Conservation (phyloP, 1,140 invertebrate species). For the Conopomorpha cramerella region DNA sequence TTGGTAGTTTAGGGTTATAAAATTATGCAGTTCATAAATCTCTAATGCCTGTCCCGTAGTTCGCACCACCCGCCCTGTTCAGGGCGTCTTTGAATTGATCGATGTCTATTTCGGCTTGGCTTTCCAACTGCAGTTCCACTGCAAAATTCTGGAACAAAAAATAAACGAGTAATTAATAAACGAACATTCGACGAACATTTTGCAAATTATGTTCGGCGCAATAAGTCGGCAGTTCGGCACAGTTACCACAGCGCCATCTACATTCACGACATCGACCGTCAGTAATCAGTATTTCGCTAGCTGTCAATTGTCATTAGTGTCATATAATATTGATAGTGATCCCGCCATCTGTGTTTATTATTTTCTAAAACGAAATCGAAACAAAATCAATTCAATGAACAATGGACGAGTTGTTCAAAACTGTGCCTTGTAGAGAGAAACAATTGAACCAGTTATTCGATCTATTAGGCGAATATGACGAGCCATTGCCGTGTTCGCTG, state of each 20-base stretch:
- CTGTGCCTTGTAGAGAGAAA: slow-evolving; percentile 63
- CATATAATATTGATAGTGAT: background rate
- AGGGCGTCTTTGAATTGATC: slow-evolving; percentile 69
- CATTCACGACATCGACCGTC: background rate
- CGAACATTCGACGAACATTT: slow-evolving; percentile 1
- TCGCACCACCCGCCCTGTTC: slow-evolving; percentile 72
- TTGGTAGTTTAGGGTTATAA: slow-evolving; percentile 4
- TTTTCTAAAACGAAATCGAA: too few species aligned
- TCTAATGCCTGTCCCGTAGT: slow-evolving; percentile 73
- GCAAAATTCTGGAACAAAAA: slow-evolving; percentile 70
- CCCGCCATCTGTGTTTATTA: too few species aligned
- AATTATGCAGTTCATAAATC: slow-evolving; percentile 58
- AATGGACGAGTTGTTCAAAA: slow-evolving; percentile 57
- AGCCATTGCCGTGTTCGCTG: slow-evolving; percentile 66
- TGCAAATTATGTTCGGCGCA: slow-evolving; percentile 3
- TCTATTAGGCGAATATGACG: slow-evolving; percentile 62
- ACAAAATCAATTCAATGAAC: too few species aligned
- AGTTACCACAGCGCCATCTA: background rate
- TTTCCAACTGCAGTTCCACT: slow-evolving; percentile 72
- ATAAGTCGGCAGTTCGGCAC: background rate
- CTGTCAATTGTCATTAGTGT: background rate
- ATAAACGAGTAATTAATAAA: slow-evolving; percentile 9
- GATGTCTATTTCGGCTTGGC: slow-evolving; percentile 68
- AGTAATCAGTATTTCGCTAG: background rate
- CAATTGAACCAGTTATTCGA: slow-evolving; percentile 64